Conservation (phyloP, 2,113 vertebrate genomes). For the Rallus limicola region DNA sequence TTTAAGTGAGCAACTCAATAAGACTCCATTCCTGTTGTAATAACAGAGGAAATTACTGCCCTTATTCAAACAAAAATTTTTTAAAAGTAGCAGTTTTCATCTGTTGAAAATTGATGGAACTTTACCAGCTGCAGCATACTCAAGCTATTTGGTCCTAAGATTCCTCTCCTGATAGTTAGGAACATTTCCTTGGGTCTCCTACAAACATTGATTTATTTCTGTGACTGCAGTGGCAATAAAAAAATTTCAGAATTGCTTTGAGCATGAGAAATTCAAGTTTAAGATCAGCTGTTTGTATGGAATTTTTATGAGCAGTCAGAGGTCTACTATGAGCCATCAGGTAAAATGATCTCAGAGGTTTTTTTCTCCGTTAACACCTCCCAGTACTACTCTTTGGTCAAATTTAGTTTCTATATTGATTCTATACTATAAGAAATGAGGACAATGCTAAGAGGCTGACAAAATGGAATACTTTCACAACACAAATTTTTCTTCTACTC, state of each 20-base stretch:
- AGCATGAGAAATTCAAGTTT: not conserved
- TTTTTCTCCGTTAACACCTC: constrained; percentile 4
- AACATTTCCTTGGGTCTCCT: not conserved
- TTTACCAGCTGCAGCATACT: not conserved
- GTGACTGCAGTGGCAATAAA: not conserved
- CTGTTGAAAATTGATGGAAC: not conserved
- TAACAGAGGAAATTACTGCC: constrained; percentile 37
- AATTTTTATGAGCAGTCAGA: constrained; percentile 1
- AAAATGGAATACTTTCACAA: not conserved
- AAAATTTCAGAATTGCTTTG: constrained; percentile 17
- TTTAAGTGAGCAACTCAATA: constrained; percentile 19
- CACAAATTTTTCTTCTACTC: not conserved
- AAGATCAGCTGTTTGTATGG: not conserved
- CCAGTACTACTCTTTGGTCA: not conserved
- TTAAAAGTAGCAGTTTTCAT: not conserved
- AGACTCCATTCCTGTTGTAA: constrained; percentile 6
- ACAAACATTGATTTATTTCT: not conserved
- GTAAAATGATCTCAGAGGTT: not conserved
- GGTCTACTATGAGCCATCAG: not conserved
- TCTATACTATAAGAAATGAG: not conserved
- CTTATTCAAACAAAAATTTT: not conserved
- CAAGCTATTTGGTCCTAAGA: not conserved
- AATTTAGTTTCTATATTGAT: not conserved
- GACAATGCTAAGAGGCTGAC: not conserved
- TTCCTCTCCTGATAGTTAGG: not conserved